A percentile compares a stretch with the other conserved stretches of the same genome.
Evolutionary conservation across 64 coral and sea anemone genomes (phyloP).

Genomic region (Porites australiensis): DNA sequence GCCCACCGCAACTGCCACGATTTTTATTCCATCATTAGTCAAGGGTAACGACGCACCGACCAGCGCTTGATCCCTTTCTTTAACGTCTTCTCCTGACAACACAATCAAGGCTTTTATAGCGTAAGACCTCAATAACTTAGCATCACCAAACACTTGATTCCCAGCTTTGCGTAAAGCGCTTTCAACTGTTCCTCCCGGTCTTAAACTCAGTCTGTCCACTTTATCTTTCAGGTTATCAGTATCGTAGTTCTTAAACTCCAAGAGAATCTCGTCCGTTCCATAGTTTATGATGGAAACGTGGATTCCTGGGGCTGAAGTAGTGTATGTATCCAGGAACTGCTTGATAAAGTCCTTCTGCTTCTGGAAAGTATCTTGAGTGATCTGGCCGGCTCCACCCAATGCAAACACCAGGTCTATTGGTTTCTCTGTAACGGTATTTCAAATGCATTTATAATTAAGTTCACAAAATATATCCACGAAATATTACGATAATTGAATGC

Average conservation of each 20-base stretch:
- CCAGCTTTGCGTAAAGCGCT: constrained; percentile 54
- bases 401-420: constrained; percentile 91
- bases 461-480: too few relatives aligned
- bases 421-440: constrained; percentile 60
- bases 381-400: constrained; percentile 74
- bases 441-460: background rate
- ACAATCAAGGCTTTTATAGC: constrained; percentile 83
- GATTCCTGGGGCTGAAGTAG: constrained; percentile 71
- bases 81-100: constrained; percentile 66
- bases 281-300: constrained; percentile 80
- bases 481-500: too few relatives aligned
- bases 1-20: constrained; percentile 65
- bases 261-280: constrained; percentile 17
- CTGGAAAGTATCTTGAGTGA: constrained; percentile 68
- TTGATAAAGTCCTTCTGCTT: constrained; percentile 88
- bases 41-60: constrained; percentile 43
- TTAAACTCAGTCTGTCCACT: constrained; percentile 47
- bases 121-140: constrained; percentile 55
- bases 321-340: constrained; percentile 82
- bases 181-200: constrained; percentile 49
- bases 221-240: constrained; percentile 67
- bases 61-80: constrained; percentile 23
- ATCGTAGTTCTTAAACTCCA: constrained; percentile 78
- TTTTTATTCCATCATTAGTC: constrained; percentile 60
- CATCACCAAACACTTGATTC: constrained; percentile 49